These are phyloP conservation scores for Babylonia areolata DNA, from an alignment of 1,140 invertebrate genomes.

Conservation along the genomic window DNA sequence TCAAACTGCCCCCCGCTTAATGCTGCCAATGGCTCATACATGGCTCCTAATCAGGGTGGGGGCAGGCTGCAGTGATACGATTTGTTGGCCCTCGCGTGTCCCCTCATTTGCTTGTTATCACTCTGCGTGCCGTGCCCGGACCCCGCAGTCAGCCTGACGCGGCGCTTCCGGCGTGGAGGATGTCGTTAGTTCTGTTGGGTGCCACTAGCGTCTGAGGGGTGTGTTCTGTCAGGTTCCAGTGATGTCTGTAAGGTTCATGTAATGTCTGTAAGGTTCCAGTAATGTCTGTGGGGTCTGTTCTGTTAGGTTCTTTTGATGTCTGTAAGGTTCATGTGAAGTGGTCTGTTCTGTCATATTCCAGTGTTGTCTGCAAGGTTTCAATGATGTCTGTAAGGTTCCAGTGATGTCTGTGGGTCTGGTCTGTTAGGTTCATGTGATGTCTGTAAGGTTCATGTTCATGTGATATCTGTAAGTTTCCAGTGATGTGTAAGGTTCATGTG, in stretches of 20 bases:
- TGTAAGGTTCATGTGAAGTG: not conserved
- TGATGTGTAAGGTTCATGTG: no score
- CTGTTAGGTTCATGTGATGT: no score
- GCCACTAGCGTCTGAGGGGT: not conserved
- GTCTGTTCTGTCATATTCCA: no score
- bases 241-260: no score
- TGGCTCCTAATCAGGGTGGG: constrained; percentile 18
- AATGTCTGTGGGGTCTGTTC: no score
- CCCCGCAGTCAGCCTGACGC: no score
- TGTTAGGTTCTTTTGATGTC: not conserved
- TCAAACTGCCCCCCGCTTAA: constrained; percentile 22
- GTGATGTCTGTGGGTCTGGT: no score
- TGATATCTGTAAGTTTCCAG: no score
- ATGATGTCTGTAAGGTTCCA: no score
- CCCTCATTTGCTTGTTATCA: constrained; percentile 12
- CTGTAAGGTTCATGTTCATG: no score
- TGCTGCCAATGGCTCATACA: constrained; percentile 15
- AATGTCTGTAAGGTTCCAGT: no score
- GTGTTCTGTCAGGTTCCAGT: not conserved
- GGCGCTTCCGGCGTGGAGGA: not conserved
- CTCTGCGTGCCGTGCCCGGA: constrained; percentile 38
- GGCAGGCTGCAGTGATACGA: not conserved
- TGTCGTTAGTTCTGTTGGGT: not conserved
- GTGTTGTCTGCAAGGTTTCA: no score
- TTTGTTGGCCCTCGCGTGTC: constrained; percentile 28